A percentile compares a stretch with the other conserved stretches of the same genome.
Conservation (phyloP, 2,797 vertebrate species). For the Gallinago solitaria region DNA sequence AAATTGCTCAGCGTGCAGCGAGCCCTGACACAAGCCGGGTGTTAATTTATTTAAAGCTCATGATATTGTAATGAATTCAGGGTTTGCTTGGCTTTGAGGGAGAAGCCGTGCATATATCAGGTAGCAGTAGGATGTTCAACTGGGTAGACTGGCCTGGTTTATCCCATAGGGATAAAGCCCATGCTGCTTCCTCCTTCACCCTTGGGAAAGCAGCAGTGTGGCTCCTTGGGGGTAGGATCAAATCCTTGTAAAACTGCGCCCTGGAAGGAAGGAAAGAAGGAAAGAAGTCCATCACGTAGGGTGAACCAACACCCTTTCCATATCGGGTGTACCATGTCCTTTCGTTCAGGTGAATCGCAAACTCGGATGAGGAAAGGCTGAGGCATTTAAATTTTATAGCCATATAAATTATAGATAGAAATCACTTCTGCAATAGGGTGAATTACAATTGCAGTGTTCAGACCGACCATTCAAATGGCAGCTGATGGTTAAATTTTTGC, state of each 20-base stretch:
- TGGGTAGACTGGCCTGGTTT: background rate
- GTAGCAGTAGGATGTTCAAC: background rate
- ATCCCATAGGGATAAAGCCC: background rate
- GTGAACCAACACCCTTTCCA: background rate
- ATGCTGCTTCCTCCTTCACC: background rate
- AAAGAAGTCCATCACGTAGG: background rate
- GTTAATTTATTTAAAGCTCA: slow-evolving; percentile 57
- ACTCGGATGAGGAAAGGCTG: background rate
- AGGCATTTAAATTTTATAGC: slow-evolving; percentile 24
- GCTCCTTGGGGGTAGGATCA: background rate
- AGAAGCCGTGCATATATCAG: background rate
- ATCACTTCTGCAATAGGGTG: background rate
- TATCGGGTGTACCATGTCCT: rapidly evolving
- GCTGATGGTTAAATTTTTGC: background rate
- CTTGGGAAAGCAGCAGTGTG: background rate
- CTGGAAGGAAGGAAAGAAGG: background rate
- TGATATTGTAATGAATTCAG: slow-evolving; percentile 26
- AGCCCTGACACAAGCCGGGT: slow-evolving; percentile 36
- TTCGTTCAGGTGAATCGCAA: background rate
- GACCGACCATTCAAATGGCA: background rate
- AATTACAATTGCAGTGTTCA: background rate
- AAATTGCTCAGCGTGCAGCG: background rate
- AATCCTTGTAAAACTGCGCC: background rate
- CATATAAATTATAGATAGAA: slow-evolving; percentile 35
- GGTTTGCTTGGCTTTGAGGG: slow-evolving; percentile 23